Base-by-base conservation (phyloP, 2,113 vertebrate genomes). In the Pseudorhombus dupliciocellatus region DNA sequence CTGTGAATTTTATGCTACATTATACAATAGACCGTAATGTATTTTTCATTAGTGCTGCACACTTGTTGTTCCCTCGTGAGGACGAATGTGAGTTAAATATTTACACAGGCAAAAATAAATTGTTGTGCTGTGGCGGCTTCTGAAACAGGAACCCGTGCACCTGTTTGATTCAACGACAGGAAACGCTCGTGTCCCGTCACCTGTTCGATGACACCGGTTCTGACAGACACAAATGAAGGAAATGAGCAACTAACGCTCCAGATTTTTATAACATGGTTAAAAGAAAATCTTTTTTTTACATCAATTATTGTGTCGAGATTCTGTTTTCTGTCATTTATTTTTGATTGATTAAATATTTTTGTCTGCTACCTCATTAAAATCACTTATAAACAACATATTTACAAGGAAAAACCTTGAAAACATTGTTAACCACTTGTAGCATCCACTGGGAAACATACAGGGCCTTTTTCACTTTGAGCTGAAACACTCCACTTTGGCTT, bases 131-230 rank as follows among this genome's bases (percentile, higher is more conserved):
- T 14, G 6, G 21, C 18, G 2, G 12, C 44, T 22, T 66, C 4
- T 12, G 12, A 66, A 48, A 4, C 34, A 11, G 5, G 42, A 7
- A 46, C 18, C 18, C 14, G 3, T 51, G 50, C 73, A 87, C 81
- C 79, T 86, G 86, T 88, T 88, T 70, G 87, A 89, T 85, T 83
- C 61, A 10, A 76, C 73, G 79, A 76, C 73, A 62, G 77, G 75
- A 75, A 81, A 80, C 73, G 70, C 77, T 75, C 73, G 16, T 70
- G 46, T 21, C 46, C n/a, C 18, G 14, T 50, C 46, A 50, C 46
- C 56, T 68, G 70, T 60, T 73, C 62, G 31, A 75, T 69, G 66
- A 52, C 16, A 46, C 7, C 18, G 4, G 20, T 54, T 52, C 14
- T 21, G n/a, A 21, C 4, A 11, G 30, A 5, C 7, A 6, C 18